A percentile compares a stretch with the other conserved stretches of the same genome.
Evolutionary conservation across 2,113 vertebrate species (phyloP).

Genomic region (Cariama cristata): DNA sequence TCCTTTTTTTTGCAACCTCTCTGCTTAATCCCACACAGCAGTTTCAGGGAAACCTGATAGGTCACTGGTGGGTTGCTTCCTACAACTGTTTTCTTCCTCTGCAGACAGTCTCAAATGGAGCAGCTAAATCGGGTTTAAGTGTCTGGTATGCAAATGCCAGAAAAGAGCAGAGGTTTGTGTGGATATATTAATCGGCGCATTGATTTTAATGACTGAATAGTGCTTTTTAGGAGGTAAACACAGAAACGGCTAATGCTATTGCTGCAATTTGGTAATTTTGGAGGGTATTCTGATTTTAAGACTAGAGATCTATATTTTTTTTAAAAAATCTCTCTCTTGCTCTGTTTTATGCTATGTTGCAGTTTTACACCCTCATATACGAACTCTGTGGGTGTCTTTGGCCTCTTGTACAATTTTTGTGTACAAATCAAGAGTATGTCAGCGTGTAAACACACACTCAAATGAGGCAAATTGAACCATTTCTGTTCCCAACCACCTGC

Average conservation of each 20-base stretch:
- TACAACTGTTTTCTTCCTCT: constrained; percentile 32
- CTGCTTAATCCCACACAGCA: constrained; percentile 24
- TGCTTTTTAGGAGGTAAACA: neutral
- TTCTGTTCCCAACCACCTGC: neutral
- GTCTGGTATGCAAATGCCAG: neutral
- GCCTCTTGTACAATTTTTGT: neutral
- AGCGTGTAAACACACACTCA: neutral
- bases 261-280: neutral
- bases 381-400: neutral
- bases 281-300: neutral
- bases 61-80: constrained; percentile 22
- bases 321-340: neutral
- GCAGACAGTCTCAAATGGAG: constrained; percentile 38
- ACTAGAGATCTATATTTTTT: neutral
- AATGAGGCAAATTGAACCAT: neutral
- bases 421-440: neutral
- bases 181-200: neutral
- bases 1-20: constrained; percentile 2
- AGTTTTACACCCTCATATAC: neutral
- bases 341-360: neutral
- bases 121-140: constrained; percentile 46
- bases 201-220: neutral
- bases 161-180: neutral
- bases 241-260: neutral
- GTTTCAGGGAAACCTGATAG: constrained; percentile 48